phyloP scores from a whole-genome alignment of 2,888 invertebrate genomes.

The Apotomis capreana region DNA sequence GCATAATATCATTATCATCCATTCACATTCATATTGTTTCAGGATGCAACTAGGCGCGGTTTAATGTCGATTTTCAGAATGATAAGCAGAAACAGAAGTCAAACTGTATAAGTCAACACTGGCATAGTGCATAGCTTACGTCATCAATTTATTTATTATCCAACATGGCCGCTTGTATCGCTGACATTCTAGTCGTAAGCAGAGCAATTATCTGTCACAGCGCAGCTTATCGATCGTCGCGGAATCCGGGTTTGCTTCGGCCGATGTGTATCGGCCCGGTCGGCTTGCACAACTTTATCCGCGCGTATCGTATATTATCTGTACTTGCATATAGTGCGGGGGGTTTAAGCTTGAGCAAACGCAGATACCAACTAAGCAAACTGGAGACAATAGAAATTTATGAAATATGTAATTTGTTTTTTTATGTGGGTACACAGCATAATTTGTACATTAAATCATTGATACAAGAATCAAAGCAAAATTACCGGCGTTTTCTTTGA shows the following conservation, averaged over 20 bases:
- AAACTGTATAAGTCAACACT: not conserved
- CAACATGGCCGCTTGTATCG: not conserved
- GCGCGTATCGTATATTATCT: constrained; percentile 1
- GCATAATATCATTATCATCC: no score
- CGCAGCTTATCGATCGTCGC: constrained; percentile 36
- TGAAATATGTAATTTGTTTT: no score
- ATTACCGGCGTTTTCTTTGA: no score
- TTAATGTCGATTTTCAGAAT: no score
- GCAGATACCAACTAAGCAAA: no score
- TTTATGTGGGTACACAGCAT: no score
- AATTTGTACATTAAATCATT: no score
- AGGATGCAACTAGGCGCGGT: no score
- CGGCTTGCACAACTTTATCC: constrained; percentile 17
- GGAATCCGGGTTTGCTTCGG: constrained; percentile 36
- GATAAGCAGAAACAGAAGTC: not conserved
- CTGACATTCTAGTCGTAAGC: constrained; percentile 38
- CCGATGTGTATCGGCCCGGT: constrained; percentile 20
- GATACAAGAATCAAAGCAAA: no score
- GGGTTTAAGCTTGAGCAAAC: not conserved
- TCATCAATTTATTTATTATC: constrained; percentile 23
- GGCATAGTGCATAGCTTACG: constrained; percentile 8
- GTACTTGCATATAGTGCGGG: not conserved
- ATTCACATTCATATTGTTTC: no score
- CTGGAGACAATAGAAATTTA: no score
- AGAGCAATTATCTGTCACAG: constrained; percentile 35